Conservation (phyloP, 2,888 invertebrate species). For the Cepaea hortensis region DNA sequence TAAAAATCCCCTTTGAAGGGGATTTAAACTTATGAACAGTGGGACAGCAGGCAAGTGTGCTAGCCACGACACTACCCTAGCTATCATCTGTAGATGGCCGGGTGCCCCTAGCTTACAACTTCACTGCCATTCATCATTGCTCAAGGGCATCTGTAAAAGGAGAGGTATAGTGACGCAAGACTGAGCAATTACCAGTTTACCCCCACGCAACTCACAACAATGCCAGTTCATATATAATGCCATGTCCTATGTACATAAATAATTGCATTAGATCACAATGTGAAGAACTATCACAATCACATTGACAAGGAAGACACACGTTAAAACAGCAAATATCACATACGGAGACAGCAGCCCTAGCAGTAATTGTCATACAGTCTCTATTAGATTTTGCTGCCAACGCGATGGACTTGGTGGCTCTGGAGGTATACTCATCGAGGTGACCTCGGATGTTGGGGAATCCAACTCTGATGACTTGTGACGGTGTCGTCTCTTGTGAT, state of each 20-base stretch:
- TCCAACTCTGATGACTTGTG: slow-evolving; percentile 14
- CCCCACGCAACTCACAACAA: neutral
- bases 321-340: slow-evolving; percentile 60
- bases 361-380: slow-evolving; percentile 72
- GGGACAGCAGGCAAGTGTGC: too few relatives aligned
- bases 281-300: slow-evolving; percentile 44
- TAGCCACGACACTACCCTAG: too few relatives aligned
- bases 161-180: too few relatives aligned
- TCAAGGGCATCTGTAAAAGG: too few relatives aligned
- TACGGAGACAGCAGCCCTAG: slow-evolving; percentile 70
- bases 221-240: neutral
- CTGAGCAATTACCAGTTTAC: neutral
- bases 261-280: neutral
- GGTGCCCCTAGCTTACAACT: too few relatives aligned
- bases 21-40: too few relatives aligned
- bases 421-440: neutral
- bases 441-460: neutral
- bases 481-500: slow-evolving; percentile 18
- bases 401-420: neutral
- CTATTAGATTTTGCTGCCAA: slow-evolving; percentile 41
- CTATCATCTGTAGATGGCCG: too few relatives aligned
- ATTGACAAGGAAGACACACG: slow-evolving; percentile 47
- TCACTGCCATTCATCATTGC: too few relatives aligned
- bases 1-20: too few relatives aligned
- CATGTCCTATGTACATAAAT: neutral